Evolutionary conservation across 2,797 vertebrate genomes (phyloP).

Genomic region (Paramormyrops hopkinsi): DNA sequence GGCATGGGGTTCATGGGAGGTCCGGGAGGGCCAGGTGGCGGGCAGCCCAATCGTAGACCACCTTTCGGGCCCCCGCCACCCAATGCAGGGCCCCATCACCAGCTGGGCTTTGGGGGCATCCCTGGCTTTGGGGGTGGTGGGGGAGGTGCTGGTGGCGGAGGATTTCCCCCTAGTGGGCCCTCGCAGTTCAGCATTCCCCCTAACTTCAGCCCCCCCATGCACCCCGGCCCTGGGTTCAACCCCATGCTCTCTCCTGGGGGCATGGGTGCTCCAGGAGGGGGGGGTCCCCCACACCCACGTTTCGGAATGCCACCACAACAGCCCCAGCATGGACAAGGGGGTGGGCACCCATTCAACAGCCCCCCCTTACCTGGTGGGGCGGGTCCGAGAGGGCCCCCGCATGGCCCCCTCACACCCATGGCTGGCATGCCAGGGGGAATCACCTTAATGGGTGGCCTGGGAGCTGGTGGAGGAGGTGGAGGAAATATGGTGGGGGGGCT

Average conservation of each 20-base stretch:
- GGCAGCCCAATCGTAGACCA: constrained; percentile 73
- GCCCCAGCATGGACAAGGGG: constrained; percentile 61
- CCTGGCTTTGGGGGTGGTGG: constrained; percentile 65
- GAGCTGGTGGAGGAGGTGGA: constrained; percentile 54
- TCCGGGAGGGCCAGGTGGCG: constrained; percentile 59
- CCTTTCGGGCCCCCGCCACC: constrained; percentile 63
- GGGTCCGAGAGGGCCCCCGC: constrained; percentile 63
- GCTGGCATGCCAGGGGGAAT: constrained; percentile 67
- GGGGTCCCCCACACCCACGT: constrained; percentile 67
- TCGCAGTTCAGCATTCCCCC: constrained; percentile 73
- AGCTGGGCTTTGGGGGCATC: constrained; percentile 68
- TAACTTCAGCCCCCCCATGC: constrained; percentile 77
- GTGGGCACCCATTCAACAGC: constrained; percentile 69
- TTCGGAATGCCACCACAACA: constrained; percentile 70
- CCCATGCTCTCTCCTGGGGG: constrained; percentile 69
- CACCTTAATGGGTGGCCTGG: constrained; percentile 68
- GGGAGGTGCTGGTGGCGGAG: constrained; percentile 56
- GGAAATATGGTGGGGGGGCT: constrained; percentile 67
- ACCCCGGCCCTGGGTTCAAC: constrained; percentile 68
- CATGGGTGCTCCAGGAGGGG: constrained; percentile 66
- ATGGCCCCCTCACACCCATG: constrained; percentile 64
- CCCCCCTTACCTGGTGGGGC: constrained; percentile 64
- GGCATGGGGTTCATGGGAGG: constrained; percentile 68
- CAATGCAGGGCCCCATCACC: constrained; percentile 72
- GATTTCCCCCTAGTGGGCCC: constrained; percentile 71